Percentiles rank a stretch among this genome's conserved stretches.
phyloP scores from a whole-genome alignment of 2,888 invertebrate genomes.

The Nymphalis polychloros region DNA sequence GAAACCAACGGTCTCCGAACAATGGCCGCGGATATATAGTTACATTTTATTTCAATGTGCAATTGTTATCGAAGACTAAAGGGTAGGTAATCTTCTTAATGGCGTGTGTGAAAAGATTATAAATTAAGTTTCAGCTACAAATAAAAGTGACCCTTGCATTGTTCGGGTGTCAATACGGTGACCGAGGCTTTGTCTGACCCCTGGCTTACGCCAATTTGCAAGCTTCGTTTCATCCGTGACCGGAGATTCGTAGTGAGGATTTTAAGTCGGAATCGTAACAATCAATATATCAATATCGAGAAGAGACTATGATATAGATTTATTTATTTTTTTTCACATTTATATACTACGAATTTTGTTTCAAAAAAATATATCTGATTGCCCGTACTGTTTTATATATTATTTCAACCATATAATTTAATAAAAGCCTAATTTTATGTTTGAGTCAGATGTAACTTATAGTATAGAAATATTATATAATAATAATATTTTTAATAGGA shows the following conservation, averaged over 20 bases:
- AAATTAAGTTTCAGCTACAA: slow-evolving; percentile 82
- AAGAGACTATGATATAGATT: background rate
- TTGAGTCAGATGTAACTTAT: no score
- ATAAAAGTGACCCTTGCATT: slow-evolving; percentile 82
- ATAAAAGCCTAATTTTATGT: no score
- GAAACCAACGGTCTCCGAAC: slow-evolving; percentile 67
- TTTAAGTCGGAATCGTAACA: slow-evolving; percentile 47
- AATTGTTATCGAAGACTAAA: slow-evolving; percentile 74
- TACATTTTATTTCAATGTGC: slow-evolving; percentile 74
- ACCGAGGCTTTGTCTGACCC: slow-evolving; percentile 78
- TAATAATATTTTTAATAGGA: no score
- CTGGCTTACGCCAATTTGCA: slow-evolving; percentile 76
- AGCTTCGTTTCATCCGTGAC: slow-evolving; percentile 69
- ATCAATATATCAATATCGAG: slow-evolving; percentile 46
- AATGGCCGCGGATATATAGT: slow-evolving; percentile 62
- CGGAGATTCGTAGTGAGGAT: slow-evolving; percentile 54
- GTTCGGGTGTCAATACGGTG: slow-evolving; percentile 81
- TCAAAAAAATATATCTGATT: no score
- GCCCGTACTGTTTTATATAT: no score
- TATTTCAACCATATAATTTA: no score
- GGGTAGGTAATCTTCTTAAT: slow-evolving; percentile 82
- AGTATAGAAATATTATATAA: no score
- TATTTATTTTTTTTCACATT: background rate
- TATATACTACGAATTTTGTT: no score
- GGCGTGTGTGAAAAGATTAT: slow-evolving; percentile 82